Conservation (phyloP, 2,113 vertebrate genomes). For the Paracanthobrama guichenoti region DNA sequence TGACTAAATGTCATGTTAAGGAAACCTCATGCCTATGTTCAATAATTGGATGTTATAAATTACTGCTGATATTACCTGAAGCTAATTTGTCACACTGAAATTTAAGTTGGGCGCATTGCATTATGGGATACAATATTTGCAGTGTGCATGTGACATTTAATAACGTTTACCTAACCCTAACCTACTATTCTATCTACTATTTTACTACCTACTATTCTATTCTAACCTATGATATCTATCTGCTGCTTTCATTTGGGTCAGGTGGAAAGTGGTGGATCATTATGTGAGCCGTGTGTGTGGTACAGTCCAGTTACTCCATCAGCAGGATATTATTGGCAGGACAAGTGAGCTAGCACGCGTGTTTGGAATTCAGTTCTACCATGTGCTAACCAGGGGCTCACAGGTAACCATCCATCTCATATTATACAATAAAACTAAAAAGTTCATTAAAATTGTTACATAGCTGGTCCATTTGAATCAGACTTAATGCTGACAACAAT, state of each 20-base stretch:
- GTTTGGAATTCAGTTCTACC: slow-evolving; percentile 97
- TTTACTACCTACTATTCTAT: too few species aligned
- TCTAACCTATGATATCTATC: slow-evolving; percentile 1
- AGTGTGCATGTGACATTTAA: neutral
- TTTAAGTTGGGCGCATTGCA: too few species aligned
- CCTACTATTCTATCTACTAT: too few species aligned
- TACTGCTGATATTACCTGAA: too few species aligned
- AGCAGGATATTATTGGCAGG: slow-evolving; percentile 90
- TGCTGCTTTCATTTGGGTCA: slow-evolving; percentile 59
- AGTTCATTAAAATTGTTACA: too few species aligned
- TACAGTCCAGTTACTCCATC: slow-evolving; percentile 87
- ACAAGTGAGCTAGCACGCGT: slow-evolving; percentile 96
- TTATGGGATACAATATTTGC: neutral
- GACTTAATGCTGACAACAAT: too few species aligned
- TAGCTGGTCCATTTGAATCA: too few species aligned
- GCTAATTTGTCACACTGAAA: too few species aligned
- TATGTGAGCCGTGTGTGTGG: slow-evolving; percentile 87
- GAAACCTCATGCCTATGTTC: too few species aligned
- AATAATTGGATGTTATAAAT: neutral
- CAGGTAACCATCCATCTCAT: slow-evolving; percentile 65
- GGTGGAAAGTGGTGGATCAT: slow-evolving; percentile 97
- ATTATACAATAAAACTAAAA: too few species aligned
- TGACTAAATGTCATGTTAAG: neutral
- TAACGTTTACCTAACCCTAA: neutral
- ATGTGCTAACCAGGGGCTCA: slow-evolving; percentile 94